Conservation (phyloP, 37 sponge, comb jelly and placozoan genomes). For the Spongilla lacustris region DNA sequence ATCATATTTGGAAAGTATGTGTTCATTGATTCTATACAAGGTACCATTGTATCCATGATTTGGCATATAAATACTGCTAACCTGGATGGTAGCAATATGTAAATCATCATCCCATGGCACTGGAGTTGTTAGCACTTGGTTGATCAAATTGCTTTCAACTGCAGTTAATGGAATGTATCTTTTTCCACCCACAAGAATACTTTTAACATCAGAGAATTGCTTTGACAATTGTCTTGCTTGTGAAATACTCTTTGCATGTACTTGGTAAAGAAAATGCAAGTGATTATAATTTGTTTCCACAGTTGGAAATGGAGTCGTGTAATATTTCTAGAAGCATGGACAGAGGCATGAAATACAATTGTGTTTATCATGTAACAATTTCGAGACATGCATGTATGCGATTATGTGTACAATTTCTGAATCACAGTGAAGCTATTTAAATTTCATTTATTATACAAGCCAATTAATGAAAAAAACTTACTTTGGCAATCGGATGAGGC, state of each 20-base stretch:
- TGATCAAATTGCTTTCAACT: not conserved
- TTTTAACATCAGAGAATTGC: not conserved
- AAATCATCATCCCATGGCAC: not conserved
- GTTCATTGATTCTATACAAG: slow-evolving; percentile 12
- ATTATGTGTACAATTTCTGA: slow-evolving; percentile 7
- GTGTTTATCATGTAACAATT: slow-evolving; percentile 1
- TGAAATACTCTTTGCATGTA: no score
- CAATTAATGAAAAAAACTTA: not conserved
- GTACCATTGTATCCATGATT: slow-evolving; percentile 2
- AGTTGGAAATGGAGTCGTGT: not conserved
- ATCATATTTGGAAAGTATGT: not conserved
- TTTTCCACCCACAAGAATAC: slow-evolving; percentile 1
- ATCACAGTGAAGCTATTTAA: not conserved
- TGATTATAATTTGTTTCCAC: no score
- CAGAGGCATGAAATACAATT: slow-evolving; percentile 1
- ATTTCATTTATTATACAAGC: not conserved
- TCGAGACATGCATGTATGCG: not conserved
- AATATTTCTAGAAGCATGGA: not conserved
- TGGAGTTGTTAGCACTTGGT: not conserved
- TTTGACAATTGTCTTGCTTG: not conserved
- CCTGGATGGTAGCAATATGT: not conserved
- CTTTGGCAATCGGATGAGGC: not conserved
- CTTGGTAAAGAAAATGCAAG: no score
- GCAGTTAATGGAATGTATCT: not conserved
- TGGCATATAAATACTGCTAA: slow-evolving; percentile 13